Conservation (phyloP, 2,113 vertebrate genomes). For the Mormyrus iriodes region DNA sequence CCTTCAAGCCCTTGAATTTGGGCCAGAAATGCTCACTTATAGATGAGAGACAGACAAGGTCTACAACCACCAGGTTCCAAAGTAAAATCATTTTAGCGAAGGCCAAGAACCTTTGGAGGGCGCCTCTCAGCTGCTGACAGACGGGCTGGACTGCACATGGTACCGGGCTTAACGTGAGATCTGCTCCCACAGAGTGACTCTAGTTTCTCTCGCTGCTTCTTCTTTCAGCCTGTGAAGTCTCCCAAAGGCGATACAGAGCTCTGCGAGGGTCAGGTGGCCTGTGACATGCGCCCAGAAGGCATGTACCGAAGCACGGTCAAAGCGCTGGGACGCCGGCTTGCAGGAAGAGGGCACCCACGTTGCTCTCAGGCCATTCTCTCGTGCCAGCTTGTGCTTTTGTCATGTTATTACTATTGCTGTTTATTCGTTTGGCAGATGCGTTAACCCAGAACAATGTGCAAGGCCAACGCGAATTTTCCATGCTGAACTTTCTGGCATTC, state of each 20-base stretch:
- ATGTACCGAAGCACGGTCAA: background rate
- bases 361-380: background rate
- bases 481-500: background rate
- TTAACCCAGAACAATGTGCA: background rate
- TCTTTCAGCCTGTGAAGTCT: background rate
- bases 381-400: background rate
- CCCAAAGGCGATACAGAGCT: background rate
- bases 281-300: background rate
- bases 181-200: background rate
- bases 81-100: background rate
- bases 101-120: background rate
- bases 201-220: background rate
- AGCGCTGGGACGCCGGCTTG: background rate
- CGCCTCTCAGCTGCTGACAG: background rate
- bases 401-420: conserved; percentile 1
- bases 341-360: background rate
- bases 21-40: background rate
- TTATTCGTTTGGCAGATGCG: background rate
- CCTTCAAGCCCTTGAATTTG: background rate
- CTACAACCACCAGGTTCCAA: background rate
- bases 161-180: background rate
- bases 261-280: background rate
- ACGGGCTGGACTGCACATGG: background rate
- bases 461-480: background rate
- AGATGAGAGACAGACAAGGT: background rate